phyloP scores from a whole-genome alignment of 2,797 vertebrate species.

The Diplodus puntazzo region DNA sequence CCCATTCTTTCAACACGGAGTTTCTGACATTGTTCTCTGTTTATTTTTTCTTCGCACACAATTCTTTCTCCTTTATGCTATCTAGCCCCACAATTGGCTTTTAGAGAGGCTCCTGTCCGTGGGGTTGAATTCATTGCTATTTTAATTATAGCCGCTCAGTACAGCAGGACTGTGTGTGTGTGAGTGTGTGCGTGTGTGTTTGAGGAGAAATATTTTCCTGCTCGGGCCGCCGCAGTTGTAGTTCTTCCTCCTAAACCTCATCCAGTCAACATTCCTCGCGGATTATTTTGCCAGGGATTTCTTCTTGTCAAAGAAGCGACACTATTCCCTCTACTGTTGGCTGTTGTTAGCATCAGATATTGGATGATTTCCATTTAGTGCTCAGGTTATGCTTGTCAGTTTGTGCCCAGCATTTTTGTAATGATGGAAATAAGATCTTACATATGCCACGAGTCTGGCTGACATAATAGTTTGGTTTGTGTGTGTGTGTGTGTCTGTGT shows the following conservation, averaged over 20 bases:
- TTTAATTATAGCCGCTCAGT: slow-evolving; percentile 79
- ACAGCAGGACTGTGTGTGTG: slow-evolving; percentile 49
- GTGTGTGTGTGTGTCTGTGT: slow-evolving; percentile 32
- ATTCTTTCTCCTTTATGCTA: slow-evolving; percentile 70
- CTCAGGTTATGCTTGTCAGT: slow-evolving; percentile 88
- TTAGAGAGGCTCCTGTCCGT: slow-evolving; percentile 75
- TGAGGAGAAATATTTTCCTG: slow-evolving; percentile 58
- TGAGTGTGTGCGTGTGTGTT: neutral
- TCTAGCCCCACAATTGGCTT: slow-evolving; percentile 72
- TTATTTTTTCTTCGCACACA: slow-evolving; percentile 73
- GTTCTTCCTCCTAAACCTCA: slow-evolving; percentile 76
- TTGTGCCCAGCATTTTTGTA: slow-evolving; percentile 85
- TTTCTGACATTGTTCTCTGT: slow-evolving; percentile 85
- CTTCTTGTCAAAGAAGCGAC: slow-evolving; percentile 83
- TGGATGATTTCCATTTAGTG: slow-evolving; percentile 88
- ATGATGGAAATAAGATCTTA: slow-evolving; percentile 87
- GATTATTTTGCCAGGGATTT: slow-evolving; percentile 83
- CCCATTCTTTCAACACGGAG: slow-evolving; percentile 87
- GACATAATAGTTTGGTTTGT: slow-evolving; percentile 85
- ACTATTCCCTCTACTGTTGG: slow-evolving; percentile 78
- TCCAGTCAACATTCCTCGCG: slow-evolving; percentile 75
- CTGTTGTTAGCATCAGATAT: slow-evolving; percentile 88
- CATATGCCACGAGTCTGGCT: slow-evolving; percentile 82
- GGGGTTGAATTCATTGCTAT: slow-evolving; percentile 74
- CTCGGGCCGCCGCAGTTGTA: slow-evolving; percentile 37